Evolutionary conservation across 2,797 vertebrate species (phyloP).

Genomic region (Sylvia borin): DNA sequence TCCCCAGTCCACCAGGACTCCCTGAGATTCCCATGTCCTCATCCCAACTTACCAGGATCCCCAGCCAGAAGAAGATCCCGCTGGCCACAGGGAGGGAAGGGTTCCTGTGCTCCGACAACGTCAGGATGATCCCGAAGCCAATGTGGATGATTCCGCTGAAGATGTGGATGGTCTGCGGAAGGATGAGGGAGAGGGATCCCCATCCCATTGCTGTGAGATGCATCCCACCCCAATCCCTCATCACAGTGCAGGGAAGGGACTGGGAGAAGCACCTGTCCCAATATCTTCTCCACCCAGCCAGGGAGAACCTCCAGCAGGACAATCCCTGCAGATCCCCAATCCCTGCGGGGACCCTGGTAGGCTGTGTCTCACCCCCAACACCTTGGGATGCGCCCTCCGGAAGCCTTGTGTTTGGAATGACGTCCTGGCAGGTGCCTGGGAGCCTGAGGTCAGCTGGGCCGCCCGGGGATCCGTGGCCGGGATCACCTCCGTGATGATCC

Average conservation of each 20-base stretch:
- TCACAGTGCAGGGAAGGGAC: rapidly evolving
- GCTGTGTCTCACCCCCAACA: constrained; percentile 16
- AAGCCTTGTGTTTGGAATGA: background rate
- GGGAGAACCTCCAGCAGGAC: background rate
- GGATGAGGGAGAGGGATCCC: background rate
- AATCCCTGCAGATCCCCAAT: rapidly evolving
- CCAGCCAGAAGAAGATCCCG: constrained; percentile 55
- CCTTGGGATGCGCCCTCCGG: constrained; percentile 37
- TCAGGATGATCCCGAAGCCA: constrained; percentile 44
- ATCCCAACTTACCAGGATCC: constrained; percentile 24
- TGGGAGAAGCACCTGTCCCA: rapidly evolving
- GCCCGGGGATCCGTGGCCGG: background rate
- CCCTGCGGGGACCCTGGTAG: rapidly evolving
- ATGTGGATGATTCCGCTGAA: constrained; percentile 1
- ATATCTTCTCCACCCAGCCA: rapidly evolving
- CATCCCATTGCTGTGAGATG: rapidly evolving
- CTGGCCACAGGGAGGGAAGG: constrained; percentile 35
- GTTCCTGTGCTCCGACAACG: rapidly evolving
- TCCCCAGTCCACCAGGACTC: rapidly evolving
- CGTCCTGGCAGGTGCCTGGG: rapidly evolving
- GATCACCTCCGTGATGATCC: constrained; percentile 58
- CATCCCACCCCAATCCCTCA: background rate
- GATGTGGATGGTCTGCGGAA: constrained; percentile 54
- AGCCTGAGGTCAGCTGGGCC: background rate
- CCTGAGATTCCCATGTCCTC: background rate